Conservation (phyloP, 1,140 invertebrate species). For the Aphidius ervi region DNA sequence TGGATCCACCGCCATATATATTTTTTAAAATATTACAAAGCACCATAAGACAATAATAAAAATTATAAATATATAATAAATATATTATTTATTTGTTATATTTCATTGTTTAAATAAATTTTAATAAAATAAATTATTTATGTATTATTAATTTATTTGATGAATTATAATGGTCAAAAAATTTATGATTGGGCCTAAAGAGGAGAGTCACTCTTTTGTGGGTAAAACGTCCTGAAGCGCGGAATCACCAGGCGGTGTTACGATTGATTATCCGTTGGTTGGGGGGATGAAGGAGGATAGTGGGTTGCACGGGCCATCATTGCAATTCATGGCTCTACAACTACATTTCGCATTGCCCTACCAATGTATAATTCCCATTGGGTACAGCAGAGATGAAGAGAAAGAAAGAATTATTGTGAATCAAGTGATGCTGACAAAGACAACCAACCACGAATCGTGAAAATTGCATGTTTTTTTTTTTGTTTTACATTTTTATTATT, state of each 20-base stretch:
- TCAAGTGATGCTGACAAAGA: too few species aligned
- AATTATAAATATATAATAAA: not conserved
- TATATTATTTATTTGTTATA: not conserved
- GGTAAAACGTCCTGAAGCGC: conserved; percentile 29
- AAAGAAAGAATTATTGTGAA: too few species aligned
- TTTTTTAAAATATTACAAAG: conserved; percentile 19
- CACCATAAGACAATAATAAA: not conserved
- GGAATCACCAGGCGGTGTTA: conserved; percentile 49
- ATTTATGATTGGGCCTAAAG: conserved; percentile 11
- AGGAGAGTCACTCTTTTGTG: conserved; percentile 16
- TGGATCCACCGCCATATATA: conserved; percentile 26
- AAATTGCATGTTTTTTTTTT: conserved; percentile 47
- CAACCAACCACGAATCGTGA: conserved; percentile 10
- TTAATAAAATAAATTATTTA: too few species aligned
- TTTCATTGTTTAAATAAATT: not conserved
- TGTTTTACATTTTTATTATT: conserved; percentile 45
- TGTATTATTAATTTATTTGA: not conserved
- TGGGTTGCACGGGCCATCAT: conserved; percentile 29
- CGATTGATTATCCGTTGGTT: conserved; percentile 53
- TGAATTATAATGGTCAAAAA: not conserved
- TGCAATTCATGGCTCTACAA: conserved; percentile 35
- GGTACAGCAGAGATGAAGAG: conserved; percentile 20
- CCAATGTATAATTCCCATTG: conserved; percentile 40
- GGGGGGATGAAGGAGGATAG: conserved; percentile 31
- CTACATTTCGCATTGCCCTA: conserved; percentile 39